These are phyloP conservation scores for Anas bernieri DNA, from an alignment of 2,797 vertebrate genomes.

Conservation along the genomic window DNA sequence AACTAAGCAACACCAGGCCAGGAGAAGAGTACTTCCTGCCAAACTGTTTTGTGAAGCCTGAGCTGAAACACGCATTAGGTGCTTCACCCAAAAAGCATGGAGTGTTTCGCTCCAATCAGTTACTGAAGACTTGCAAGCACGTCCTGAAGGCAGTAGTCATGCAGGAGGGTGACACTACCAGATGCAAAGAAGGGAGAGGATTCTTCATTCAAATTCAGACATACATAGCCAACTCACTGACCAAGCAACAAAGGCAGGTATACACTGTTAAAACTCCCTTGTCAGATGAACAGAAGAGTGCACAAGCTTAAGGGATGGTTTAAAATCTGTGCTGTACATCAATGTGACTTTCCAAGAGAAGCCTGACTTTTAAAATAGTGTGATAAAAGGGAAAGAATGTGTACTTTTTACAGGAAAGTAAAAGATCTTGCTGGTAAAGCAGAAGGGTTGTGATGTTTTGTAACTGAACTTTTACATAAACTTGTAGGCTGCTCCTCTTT, in stretches of 20 bases:
- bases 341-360: background rate
- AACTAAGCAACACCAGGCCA: accelerated
- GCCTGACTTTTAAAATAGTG: accelerated
- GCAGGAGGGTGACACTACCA: background rate
- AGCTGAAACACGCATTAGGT: accelerated
- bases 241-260: background rate
- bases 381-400: background rate
- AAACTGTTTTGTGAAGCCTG: accelerated
- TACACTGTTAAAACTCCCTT: background rate
- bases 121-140: too few species aligned
- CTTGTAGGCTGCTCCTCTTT: background rate
- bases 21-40: too few species aligned
- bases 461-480: background rate
- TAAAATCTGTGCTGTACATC: background rate
- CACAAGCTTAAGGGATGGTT: background rate
- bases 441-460: background rate
- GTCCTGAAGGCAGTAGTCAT: background rate
- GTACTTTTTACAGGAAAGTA: background rate
- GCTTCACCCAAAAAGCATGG: accelerated
- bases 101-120: background rate
- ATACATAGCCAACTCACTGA: background rate
- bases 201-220: background rate
- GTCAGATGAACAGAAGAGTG: background rate
- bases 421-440: background rate
- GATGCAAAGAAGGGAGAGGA: background rate